Percentiles rank a stretch among this genome's conserved stretches.
Evolutionary conservation across 2,888 invertebrate species (phyloP).

Genomic region (Drosophila mulleri): DNA sequence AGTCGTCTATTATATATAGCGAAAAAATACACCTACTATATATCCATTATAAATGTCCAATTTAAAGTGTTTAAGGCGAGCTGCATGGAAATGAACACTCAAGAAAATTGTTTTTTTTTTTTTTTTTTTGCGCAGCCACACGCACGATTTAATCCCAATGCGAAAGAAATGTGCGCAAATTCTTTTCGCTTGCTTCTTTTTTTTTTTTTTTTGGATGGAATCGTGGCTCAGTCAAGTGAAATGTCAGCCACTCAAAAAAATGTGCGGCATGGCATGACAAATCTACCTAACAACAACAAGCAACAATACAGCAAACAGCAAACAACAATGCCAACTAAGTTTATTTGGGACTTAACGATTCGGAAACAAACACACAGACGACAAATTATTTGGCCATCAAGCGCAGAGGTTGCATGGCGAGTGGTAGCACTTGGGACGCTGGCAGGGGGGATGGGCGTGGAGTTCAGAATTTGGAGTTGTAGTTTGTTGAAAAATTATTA

Average conservation of each 20-base stretch:
- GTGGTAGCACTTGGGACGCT: background rate
- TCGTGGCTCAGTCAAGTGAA: conserved; percentile 56
- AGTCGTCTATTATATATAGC: conserved; percentile 1
- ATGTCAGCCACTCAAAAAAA: conserved; percentile 77
- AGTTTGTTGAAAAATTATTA: conserved; percentile 68
- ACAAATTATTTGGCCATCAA: conserved; percentile 82
- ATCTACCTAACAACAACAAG: conserved; percentile 59
- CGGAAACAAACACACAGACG: conserved; percentile 72
- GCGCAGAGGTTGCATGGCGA: conserved; percentile 61
- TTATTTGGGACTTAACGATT: conserved; percentile 77
- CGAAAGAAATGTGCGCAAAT: conserved; percentile 21
- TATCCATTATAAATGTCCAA: conserved; percentile 22
- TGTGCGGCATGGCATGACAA: conserved; percentile 68
- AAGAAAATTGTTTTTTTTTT: conserved; percentile 45
- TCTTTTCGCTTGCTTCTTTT: background rate
- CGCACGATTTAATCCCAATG: conserved; percentile 71
- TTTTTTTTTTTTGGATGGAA: background rate
- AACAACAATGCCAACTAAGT: conserved; percentile 44
- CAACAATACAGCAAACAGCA: conserved; percentile 15
- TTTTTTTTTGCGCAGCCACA: conserved; percentile 21
- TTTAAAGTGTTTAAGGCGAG: conserved; percentile 40
- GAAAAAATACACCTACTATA: conserved; percentile 5
- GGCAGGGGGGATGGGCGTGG: background rate
- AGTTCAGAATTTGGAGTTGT: background rate
- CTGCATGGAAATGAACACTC: conserved; percentile 34